Conservation (phyloP, 2,888 invertebrate species). For the Lymantria dispar region DNA sequence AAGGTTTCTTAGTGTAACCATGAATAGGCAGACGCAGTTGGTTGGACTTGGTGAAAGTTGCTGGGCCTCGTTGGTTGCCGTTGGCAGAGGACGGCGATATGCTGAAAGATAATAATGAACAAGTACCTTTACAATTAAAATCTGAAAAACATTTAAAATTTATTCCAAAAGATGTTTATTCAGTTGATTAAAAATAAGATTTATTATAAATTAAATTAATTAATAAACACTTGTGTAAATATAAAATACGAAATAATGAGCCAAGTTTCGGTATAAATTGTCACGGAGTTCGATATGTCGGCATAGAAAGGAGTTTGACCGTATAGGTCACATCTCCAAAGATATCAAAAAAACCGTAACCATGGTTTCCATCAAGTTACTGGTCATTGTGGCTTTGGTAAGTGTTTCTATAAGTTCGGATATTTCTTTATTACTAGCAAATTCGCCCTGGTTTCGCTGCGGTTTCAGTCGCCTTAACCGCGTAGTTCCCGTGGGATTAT, state of each 20-base stretch:
- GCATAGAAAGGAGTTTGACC: slow-evolving; percentile 10
- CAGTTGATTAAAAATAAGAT: background rate
- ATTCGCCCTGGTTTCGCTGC: no score
- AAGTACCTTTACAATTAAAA: no score
- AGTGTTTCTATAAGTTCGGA: no score
- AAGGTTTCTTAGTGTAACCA: no score
- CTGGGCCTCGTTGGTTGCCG: no score
- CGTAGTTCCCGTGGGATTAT: no score
- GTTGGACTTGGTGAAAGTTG: no score
- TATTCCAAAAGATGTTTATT: background rate
- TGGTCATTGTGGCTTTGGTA: slow-evolving; percentile 3
- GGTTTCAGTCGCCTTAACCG: no score
- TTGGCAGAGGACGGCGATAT: no score
- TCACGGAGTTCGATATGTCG: background rate
- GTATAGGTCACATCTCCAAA: slow-evolving; percentile 1
- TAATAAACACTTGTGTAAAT: background rate
- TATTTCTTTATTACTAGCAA: no score
- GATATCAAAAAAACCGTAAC: slow-evolving; percentile 1
- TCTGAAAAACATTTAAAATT: background rate
- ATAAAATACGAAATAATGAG: background rate
- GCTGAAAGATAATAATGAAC: no score
- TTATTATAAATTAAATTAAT: background rate
- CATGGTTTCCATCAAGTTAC: slow-evolving; percentile 1
- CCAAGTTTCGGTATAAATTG: slow-evolving; percentile 2
- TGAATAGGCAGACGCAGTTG: no score